Percentiles rank a stretch among this genome's conserved stretches.
These are phyloP conservation scores for Biston stratarius DNA, from an alignment of 2,888 invertebrate species.

Conservation along the genomic window DNA sequence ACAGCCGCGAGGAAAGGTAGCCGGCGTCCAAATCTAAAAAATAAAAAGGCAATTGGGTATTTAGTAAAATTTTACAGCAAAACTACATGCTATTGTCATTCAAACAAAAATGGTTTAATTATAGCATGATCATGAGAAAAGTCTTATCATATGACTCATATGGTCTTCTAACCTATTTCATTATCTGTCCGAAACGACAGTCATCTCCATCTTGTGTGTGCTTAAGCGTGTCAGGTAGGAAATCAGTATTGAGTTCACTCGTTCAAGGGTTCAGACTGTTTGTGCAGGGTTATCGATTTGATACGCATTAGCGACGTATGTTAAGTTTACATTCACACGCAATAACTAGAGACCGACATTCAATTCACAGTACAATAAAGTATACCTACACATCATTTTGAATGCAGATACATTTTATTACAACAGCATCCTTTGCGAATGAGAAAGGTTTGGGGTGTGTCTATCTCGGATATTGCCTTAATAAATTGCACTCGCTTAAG, in stretches of 20 bases:
- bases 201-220: slow-evolving; percentile 11
- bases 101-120: no score
- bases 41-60: slow-evolving; percentile 1
- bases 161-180: slow-evolving; percentile 16
- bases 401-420: background rate
- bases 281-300: slow-evolving; percentile 34
- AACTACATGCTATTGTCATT: no score
- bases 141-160: slow-evolving; percentile 5
- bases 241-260: slow-evolving; percentile 36
- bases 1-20: slow-evolving; percentile 91
- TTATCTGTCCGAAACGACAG: slow-evolving; percentile 9
- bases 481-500: slow-evolving; percentile 56
- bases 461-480: slow-evolving; percentile 48
- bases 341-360: background rate
- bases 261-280: slow-evolving; percentile 38
- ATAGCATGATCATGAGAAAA: no score
- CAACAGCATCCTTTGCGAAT: slow-evolving; percentile 20
- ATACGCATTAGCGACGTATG: slow-evolving; percentile 1
- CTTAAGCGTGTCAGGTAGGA: slow-evolving; percentile 33
- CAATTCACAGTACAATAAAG: no score
- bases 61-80: no score
- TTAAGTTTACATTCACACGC: background rate
- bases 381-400: background rate
- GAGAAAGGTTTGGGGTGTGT: slow-evolving; percentile 36
- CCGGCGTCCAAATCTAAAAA: slow-evolving; percentile 90